phyloP scores from a whole-genome alignment of 92 coral and sea anemone genomes.

The Parazoanthus atlanticus region DNA sequence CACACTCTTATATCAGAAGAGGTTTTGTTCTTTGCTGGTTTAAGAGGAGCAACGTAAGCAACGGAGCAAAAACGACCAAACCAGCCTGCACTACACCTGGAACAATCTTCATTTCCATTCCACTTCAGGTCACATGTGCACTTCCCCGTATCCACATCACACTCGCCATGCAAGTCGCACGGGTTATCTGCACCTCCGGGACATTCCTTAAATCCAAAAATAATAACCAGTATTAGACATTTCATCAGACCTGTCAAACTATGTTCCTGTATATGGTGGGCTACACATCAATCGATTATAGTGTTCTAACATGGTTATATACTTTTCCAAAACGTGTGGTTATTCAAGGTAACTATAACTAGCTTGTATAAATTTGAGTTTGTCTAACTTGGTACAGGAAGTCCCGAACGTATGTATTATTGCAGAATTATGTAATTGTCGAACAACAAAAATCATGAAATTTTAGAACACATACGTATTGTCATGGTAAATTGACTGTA shows the following conservation, averaged over 20 bases:
- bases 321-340: too few species aligned
- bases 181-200: conserved; percentile 74
- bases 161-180: conserved; percentile 62
- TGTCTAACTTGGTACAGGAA: too few species aligned
- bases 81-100: conserved; percentile 61
- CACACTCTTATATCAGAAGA: conserved; percentile 12
- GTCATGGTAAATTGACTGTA: background rate
- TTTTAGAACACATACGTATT: background rate
- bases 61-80: conserved; percentile 62
- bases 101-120: conserved; percentile 59
- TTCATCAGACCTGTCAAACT: background rate
- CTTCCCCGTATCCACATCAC: conserved; percentile 51
- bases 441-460: too few species aligned
- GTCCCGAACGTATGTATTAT: background rate
- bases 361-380: too few species aligned
- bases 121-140: conserved; percentile 59
- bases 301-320: too few species aligned
- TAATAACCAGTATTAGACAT: background rate
- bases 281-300: too few species aligned
- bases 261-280: too few species aligned
- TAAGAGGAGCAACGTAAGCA: conserved; percentile 49
- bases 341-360: too few species aligned
- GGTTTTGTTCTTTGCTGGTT: conserved; percentile 21
- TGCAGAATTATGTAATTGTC: background rate
- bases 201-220: conserved; percentile 42